phyloP scores from a whole-genome alignment of 2,797 vertebrate genomes.

The Pangasius macronema region DNA sequence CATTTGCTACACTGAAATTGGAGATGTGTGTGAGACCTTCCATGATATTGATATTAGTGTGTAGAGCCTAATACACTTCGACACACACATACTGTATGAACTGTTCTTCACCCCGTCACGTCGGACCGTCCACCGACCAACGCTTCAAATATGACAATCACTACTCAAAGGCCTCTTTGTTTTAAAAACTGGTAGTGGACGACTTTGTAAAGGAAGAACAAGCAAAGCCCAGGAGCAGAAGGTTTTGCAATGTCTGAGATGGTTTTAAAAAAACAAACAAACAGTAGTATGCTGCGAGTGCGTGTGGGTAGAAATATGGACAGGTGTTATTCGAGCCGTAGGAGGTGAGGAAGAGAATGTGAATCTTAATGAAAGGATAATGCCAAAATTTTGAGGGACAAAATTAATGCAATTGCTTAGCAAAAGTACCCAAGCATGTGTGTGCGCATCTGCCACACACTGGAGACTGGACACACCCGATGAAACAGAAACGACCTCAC shows the following conservation, averaged over 20 bases:
- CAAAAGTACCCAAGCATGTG: not conserved
- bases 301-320: slow-evolving; percentile 43
- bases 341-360: slow-evolving; percentile 27
- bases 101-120: too few relatives aligned
- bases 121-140: too few relatives aligned
- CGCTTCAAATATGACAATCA: too few relatives aligned
- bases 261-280: not conserved
- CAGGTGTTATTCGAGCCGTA: slow-evolving; percentile 12
- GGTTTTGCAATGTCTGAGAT: not conserved
- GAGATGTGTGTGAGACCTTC: not conserved
- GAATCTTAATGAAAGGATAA: slow-evolving; percentile 16
- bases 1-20: too few relatives aligned
- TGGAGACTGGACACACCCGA: too few relatives aligned
- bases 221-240: not conserved
- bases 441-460: not conserved
- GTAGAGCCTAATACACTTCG: not conserved
- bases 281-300: slow-evolving; percentile 34
- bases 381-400: not conserved
- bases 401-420: slow-evolving; percentile 16
- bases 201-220: not conserved
- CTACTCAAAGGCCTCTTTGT: too few relatives aligned
- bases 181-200: not conserved
- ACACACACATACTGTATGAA: not conserved
- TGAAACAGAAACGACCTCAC: too few relatives aligned
- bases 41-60: not conserved